Evolutionary conservation across 1,140 invertebrate genomes (phyloP).

Genomic region (Nilaparvata lugens): DNA sequence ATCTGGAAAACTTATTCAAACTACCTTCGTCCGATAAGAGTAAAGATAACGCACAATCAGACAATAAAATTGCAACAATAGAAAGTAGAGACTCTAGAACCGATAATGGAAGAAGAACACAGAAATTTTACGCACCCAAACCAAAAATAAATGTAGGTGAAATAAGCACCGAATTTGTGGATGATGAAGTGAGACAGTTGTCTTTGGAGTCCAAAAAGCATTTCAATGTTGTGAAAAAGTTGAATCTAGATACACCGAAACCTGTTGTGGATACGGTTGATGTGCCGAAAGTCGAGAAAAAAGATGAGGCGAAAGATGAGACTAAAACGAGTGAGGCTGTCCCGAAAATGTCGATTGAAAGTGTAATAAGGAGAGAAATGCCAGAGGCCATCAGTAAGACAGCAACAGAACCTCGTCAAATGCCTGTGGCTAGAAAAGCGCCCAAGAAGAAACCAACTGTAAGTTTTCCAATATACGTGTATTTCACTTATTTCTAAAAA

Average conservation of each 20-base stretch:
- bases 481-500: no score
- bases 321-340: not conserved
- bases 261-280: not conserved
- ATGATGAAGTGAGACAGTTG: not conserved
- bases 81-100: no score
- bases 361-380: not conserved
- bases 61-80: no score
- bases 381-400: no score
- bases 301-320: not conserved
- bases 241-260: not conserved
- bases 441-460: constrained; percentile 10
- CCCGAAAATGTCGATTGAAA: not conserved
- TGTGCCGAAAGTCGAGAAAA: not conserved
- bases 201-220: not conserved
- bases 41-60: no score
- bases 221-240: not conserved
- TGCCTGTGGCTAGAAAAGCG: constrained; percentile 5
- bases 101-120: no score
- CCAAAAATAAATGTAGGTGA: no score
- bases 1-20: constrained; percentile 11
- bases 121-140: no score
- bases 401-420: not conserved
- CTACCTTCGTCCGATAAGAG: not conserved
- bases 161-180: not conserved
- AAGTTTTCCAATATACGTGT: not conserved